Evolutionary conservation across 2,888 invertebrate species (phyloP), one percentile per base, ranked within the genome.

Genomic region (Hyppa rectilinea): DNA sequence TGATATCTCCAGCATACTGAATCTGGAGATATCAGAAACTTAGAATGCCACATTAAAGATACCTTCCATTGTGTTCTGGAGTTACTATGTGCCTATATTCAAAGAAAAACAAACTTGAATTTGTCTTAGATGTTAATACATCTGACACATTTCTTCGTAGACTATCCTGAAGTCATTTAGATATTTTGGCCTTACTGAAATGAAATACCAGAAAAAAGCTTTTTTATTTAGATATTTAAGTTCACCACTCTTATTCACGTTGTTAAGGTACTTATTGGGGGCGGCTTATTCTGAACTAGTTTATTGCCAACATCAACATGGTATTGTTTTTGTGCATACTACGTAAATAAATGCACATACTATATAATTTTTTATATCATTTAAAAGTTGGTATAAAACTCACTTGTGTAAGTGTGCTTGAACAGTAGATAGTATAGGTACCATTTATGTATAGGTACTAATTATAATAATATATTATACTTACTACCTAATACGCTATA

Each of bases 321-420:
- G 23, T 23, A 47, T 56, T 73, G 6, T 29, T 55, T 52, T 29
- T 45, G n/a, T 59, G 26, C 36, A 29, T 14, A 34, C 43, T 23
- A 50, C 12, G 3, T 43, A 43, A 29, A 36, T 43, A 36, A 36
- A 55, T 31, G 43, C 55, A 53, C 14, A 4, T 40, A 10, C 17
- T 55, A 23, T 59, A 43, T 2, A 17, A 7, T 3, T 31, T 53
- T 45, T 7, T n/a, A n/a, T 43, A 64, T 34, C 29, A 36, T n/a
- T 71, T 20, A 12, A 52, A 61, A 29, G 6, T 56, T 71, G 4
- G 60, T 72, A 52, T 61, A 61, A 72, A 72, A 72, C 40, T 50
- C 59, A 61, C 23, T 38, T 71, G 23, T n/a, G 17, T 36, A 40
- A 52, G 62, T 61, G n/a, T 29, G 31, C 20, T 45, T 36, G 31